These are phyloP conservation scores for Smittia sp. DNA, from an alignment of 2,888 invertebrate genomes.

Conservation along the genomic window DNA sequence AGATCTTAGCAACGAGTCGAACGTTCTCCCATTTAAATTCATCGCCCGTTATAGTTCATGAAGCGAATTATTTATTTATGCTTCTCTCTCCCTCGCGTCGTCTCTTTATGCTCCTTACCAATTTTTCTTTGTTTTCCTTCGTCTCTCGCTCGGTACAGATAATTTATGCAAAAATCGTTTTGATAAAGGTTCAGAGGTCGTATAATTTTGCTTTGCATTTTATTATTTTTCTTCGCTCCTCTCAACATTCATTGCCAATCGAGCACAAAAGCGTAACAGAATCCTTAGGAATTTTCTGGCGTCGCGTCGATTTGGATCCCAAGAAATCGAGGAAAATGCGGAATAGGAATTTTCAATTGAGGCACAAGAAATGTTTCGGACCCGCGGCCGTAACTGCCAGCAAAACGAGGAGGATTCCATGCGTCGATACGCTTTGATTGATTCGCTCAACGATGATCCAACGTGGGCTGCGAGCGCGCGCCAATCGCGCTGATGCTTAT, in stretches of 20 bases:
- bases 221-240: slow-evolving; percentile 30
- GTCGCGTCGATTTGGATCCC: neutral
- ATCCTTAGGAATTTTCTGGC: slow-evolving; percentile 17
- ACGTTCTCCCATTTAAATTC: slow-evolving; percentile 14
- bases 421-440: slow-evolving; percentile 36
- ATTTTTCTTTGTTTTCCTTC: slow-evolving; percentile 4
- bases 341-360: slow-evolving; percentile 5
- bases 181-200: slow-evolving; percentile 41
- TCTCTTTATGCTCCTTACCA: neutral
- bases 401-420: neutral
- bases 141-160: neutral
- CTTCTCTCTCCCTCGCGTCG: neutral
- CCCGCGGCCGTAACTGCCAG: neutral
- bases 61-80: slow-evolving; percentile 17
- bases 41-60: slow-evolving; percentile 18
- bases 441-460: slow-evolving; percentile 1
- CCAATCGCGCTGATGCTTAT: slow-evolving; percentile 4
- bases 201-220: slow-evolving; percentile 37
- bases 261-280: neutral
- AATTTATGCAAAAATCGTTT: slow-evolving; percentile 38
- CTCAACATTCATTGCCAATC: neutral
- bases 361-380: too few relatives aligned
- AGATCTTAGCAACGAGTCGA: neutral
- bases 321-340: slow-evolving; percentile 18
- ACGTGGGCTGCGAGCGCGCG: slow-evolving; percentile 4